Base-by-base conservation (phyloP, 2,888 invertebrate genomes). In the Drosophila merina region DNA sequence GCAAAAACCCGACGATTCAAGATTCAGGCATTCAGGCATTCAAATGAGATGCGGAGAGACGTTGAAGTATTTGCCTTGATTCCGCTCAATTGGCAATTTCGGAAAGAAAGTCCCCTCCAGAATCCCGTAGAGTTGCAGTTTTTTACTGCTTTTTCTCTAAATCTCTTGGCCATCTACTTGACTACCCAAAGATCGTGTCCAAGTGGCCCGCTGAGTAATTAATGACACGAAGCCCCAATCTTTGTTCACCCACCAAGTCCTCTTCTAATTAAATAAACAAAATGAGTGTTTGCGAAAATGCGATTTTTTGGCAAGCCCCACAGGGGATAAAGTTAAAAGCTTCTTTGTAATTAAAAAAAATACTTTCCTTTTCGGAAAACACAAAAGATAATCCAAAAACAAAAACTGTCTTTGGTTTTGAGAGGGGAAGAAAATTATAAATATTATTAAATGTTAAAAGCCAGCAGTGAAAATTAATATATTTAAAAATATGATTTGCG, bases 121-220 rank as follows among this genome's bases (percentile, higher is more conserved):
- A 67, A 20, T 38, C 68, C 64, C 3, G 9, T 56, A 72, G 52
- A 64, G 63, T 48, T 77, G 80, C 69, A 45, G 76, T 59, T 79
- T 30, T 36, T 36, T 50, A 14, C 14, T 14, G 14, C 14, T 42
- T 42, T 14, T 14, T 40, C 20, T 20, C 20, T 10, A 4, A 47
- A 30, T 51, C 63, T 60, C 72, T 71, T 71, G 62, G 52, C 45
- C 51, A 71, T 30, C 72, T 62, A 60, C 72, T 69, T 72, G 52
- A 44, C 63, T 63, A 60, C 63, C 47, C 72, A 12, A 52, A 54
- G 62, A 70, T 54, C 88, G 88, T 82, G 88, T 72, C 83, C 77
- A 79, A 82, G 88, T 87, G 77, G 70, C 62, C 86, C 50, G 88
- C 88, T 81, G 88, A 56, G 81, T 82, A 86, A 87, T 82, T 82